Evolutionary conservation across 2,888 invertebrate genomes (phyloP).

Genomic region (Allygus modestus): DNA sequence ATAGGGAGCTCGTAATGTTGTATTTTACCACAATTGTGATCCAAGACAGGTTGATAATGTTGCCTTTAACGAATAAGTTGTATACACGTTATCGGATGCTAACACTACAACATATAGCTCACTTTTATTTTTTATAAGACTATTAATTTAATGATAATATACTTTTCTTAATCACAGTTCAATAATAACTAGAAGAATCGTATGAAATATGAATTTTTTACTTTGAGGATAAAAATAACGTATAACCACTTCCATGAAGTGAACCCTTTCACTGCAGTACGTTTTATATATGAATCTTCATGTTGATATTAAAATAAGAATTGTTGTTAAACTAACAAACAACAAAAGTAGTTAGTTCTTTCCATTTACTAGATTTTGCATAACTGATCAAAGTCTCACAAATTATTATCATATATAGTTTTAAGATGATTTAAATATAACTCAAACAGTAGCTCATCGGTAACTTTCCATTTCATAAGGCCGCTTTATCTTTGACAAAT

Average conservation of each 20-base stretch:
- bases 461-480: too few species aligned
- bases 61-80: conserved; percentile 51
- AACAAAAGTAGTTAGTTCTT: neutral
- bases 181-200: neutral
- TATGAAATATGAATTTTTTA: conserved; percentile 27
- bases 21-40: conserved; percentile 39
- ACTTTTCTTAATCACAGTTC: conserved; percentile 27
- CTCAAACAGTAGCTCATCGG: too few species aligned
- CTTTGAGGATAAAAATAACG: conserved; percentile 1
- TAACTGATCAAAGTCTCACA: neutral
- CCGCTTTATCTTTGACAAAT: too few species aligned
- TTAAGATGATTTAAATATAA: too few species aligned
- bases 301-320: neutral
- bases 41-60: conserved; percentile 46
- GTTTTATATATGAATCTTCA: conserved; percentile 1
- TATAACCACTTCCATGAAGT: conserved; percentile 52
- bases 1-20: neutral
- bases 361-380: neutral
- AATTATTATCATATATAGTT: neutral
- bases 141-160: conserved; percentile 34
- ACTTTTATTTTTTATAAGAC: conserved; percentile 52
- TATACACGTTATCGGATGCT: conserved; percentile 28
- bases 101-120: conserved; percentile 39
- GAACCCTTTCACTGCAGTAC: conserved; percentile 17
- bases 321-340: neutral